Evolutionary conservation across 2,113 vertebrate species (phyloP).

Genomic region (Sceloporus undulatus): DNA sequence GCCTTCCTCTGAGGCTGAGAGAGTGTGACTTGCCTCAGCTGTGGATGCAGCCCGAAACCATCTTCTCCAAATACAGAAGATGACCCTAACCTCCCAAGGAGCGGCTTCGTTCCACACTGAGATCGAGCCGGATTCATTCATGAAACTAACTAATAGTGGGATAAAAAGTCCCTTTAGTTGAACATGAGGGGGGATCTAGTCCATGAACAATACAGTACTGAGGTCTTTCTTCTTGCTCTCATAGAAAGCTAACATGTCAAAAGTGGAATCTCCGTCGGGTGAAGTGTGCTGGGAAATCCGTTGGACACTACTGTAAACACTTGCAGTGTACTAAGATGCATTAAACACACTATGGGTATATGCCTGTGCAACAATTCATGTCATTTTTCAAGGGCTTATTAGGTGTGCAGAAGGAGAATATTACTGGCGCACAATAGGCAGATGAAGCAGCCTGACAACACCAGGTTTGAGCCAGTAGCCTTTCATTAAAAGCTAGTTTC

Average conservation of each 20-base stretch:
- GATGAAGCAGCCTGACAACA: conserved; percentile 34
- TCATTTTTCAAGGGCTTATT: conserved; percentile 8
- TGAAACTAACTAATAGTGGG: background rate
- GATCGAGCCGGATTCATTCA: background rate
- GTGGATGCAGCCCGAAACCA: no score
- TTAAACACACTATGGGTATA: background rate
- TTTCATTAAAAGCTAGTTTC: conserved; percentile 72
- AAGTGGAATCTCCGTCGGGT: conserved; percentile 15
- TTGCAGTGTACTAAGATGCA: rapidly evolving
- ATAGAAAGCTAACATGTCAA: background rate
- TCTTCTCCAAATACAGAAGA: background rate
- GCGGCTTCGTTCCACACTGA: background rate
- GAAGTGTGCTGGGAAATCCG: no score
- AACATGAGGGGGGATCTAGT: no score
- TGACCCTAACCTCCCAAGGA: background rate
- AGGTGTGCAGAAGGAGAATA: conserved; percentile 44
- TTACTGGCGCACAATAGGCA: conserved; percentile 34
- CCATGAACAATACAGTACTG: no score
- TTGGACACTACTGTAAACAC: no score
- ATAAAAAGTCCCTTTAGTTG: background rate
- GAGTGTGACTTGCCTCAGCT: no score
- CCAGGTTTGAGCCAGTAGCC: conserved; percentile 49
- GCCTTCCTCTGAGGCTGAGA: no score
- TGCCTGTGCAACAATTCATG: background rate
- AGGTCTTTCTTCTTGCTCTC: no score